Base-by-base conservation (phyloP, 2,113 vertebrate genomes). In the Mirounga angustirostris region DNA sequence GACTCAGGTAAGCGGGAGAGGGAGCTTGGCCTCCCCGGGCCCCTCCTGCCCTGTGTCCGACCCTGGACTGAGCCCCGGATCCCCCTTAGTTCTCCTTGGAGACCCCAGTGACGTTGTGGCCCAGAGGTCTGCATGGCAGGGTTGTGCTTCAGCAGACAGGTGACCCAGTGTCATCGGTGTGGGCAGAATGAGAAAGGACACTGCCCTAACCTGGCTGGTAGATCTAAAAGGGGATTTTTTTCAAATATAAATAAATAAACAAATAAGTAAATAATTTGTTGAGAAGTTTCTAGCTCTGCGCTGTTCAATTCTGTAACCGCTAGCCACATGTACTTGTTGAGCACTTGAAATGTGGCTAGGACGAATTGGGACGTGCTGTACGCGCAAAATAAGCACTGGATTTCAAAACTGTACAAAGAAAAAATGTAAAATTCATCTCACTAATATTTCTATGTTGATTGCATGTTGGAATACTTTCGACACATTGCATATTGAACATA, bases 1-100 rank as follows among this genome's bases (percentile, higher is more conserved):
- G 99, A 99, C 11, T 96, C 99, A 99, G 99, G 99, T 99, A 99
- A 98, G 97, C 86, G 73, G 61, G 89, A 82, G 63, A 82, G 92
- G 73, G 76, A 82, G 40, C 46, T 43, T 63, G 73, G 79, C 78
- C 81, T 90, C 52, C 89, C 52, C 4, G 5, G 81, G 13, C 24
- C 58, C 65, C 82, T 93, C 33, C 33, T 21, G 65, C 74, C 79
- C 89, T 46, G 30, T 82, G 65, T 73, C 46, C 59, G 28, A 84
- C 92, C 69, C 92, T 95, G 67, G 94, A 50, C 74, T 90, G 74
- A 95, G 40, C 73, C 67, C 11, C 15, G 40, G 63, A 52, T 43
- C 18, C 73, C 88, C 4, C 4, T 28, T 59, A 33, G 81, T 71
- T 87, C 46, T 79, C 50, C 58, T 76, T 80, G 50, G 94, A 92